A percentile compares a stretch with the other conserved stretches of the same genome.
Conservation (phyloP, 2,113 vertebrate genomes). For the Caloenas nicobarica region DNA sequence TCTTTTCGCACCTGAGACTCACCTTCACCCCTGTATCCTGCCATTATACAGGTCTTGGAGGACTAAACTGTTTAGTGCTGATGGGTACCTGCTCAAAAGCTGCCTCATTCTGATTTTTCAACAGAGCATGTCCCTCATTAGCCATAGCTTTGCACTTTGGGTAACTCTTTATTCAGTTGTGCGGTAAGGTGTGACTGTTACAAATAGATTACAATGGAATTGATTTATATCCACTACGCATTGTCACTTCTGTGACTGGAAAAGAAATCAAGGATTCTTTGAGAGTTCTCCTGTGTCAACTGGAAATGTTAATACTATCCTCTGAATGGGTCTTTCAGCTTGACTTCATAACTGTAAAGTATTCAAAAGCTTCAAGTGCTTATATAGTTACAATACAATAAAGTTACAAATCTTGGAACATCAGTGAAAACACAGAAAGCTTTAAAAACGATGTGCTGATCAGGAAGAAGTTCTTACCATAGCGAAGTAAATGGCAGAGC, state of each 20-base stretch:
- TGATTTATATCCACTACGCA: not conserved
- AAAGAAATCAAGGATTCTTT: not conserved
- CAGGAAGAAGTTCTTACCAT: not conserved
- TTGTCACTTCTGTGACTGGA: not conserved
- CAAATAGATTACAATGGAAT: not conserved
- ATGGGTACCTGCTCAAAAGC: not conserved
- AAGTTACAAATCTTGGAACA: not conserved
- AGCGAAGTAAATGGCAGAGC: not conserved
- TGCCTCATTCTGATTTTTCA: not conserved
- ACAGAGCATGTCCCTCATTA: rapidly evolving
- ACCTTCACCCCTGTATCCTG: not conserved
- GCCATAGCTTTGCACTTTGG: not conserved
- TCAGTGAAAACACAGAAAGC: not conserved
- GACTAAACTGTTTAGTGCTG: not conserved
- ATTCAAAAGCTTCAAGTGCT: not conserved
- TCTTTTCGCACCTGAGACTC: not conserved
- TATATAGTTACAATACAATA: not conserved
- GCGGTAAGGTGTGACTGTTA: not conserved
- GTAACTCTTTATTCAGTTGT: not conserved
- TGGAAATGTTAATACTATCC: not conserved
- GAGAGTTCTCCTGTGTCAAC: not conserved
- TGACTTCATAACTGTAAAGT: not conserved
- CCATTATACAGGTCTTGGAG: not conserved
- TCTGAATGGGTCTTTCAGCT: not conserved
- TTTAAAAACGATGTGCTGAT: not conserved